Evolutionary conservation across 2,113 vertebrate species (phyloP), one percentile per base, ranked within the genome.

Genomic region (Elgaria multicarinata): DNA sequence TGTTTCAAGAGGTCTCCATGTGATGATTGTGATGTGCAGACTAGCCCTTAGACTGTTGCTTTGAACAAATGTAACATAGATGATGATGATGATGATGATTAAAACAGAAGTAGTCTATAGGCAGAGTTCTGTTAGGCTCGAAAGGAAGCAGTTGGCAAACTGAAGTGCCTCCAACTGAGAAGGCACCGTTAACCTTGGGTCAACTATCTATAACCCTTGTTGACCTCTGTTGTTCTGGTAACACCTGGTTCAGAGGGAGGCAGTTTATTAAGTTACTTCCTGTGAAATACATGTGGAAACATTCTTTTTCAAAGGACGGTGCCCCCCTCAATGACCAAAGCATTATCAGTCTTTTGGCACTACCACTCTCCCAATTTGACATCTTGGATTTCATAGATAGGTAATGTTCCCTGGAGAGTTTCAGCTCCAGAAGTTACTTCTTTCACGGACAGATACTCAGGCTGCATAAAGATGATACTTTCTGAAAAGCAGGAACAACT

Each of bases 91-190:
- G n/a, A n/a, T n/a, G n/a, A n/a, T 1, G 9, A 53, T 5, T 76
- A 67, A 90, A 67, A 7, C 42, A 14, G 16, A 58, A 1, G 24
- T 53, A 0, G 4, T 80, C 83, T 46, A 87, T 64, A 50, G 62
- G 31, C 16, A 67, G 33, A 1, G 2, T 44, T 87, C 76, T 77
- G 85, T 1, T 0, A 26, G 7, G 72, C 66, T 46, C n/a, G 39
- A 82, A 46, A n/a, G 9, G 31, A 82, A 72, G 0, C 0, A 0
- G 83, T 76, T 85, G 80, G 22, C 46, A 39, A 0, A 79, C 36
- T 77, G 0, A 0, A 75, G 3, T 42, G 58, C 5, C 33, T 6
- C 6, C 0, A 0, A 3, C 26, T 58, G 50, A 33, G 44, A 18
- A 92, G n/a, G 36, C 36, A n/a, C 0, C 36, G 18, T 50, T 83